phyloP scores from a whole-genome alignment of 2,113 vertebrate genomes.

The Sorex araneus region DNA sequence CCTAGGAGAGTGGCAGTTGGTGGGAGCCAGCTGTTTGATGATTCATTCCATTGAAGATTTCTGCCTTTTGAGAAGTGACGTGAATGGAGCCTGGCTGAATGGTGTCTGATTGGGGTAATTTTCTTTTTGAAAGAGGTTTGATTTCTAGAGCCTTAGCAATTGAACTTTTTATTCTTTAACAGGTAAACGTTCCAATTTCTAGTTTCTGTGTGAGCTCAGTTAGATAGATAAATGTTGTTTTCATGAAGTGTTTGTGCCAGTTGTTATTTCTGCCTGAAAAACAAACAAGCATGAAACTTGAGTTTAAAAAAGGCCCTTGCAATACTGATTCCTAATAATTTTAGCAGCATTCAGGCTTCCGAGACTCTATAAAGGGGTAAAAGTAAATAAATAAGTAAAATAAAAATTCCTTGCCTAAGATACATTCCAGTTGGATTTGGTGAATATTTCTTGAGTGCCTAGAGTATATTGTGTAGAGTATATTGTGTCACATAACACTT shows the following conservation, averaged over 20 bases:
- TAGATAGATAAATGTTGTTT: conserved; percentile 73
- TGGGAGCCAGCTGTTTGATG: conserved; percentile 70
- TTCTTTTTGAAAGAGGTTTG: conserved; percentile 72
- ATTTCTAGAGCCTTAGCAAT: conserved; percentile 72
- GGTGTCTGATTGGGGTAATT: conserved; percentile 75
- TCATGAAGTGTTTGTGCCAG: conserved; percentile 60
- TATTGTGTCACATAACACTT: neutral
- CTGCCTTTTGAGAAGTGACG: conserved; percentile 62
- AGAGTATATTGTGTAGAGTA: no score
- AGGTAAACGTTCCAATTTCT: conserved; percentile 58
- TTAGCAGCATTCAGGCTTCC: conserved; percentile 52
- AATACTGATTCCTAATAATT: conserved; percentile 50
- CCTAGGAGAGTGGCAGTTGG: conserved; percentile 32
- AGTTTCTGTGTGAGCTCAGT: conserved; percentile 57
- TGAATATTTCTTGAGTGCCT: neutral
- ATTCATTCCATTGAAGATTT: conserved; percentile 77
- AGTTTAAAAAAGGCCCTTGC: conserved; percentile 42
- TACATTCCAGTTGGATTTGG: conserved; percentile 38
- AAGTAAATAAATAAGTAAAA: conserved; percentile 6
- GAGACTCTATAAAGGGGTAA: neutral
- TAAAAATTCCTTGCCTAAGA: neutral
- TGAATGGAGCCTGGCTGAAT: conserved; percentile 61
- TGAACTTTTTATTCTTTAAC: conserved; percentile 67
- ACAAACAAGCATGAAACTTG: conserved; percentile 58
- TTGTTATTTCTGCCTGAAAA: conserved; percentile 72